Evolutionary conservation across 2,113 vertebrate species (phyloP), one percentile per base, ranked within the genome.

Genomic region (Nerophis ophidion): DNA sequence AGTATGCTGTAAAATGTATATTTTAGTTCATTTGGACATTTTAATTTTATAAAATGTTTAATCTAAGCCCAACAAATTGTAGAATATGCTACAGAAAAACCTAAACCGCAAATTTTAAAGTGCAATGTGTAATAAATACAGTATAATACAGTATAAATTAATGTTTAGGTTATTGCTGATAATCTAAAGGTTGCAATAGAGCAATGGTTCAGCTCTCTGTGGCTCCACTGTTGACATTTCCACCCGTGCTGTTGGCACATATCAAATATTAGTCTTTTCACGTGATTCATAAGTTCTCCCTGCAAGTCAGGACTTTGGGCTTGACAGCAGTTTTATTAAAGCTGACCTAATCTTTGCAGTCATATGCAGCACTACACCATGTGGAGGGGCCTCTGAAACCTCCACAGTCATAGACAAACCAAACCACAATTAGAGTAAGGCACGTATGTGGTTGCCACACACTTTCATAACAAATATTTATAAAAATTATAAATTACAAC

Each of bases 191-290:
- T 51, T 26, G 34, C 19, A 51, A 19, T 57, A 57, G 67, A 61
- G 54, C 49, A 60, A 19, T 11, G 52, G 62, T 58, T 60, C 65
- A 57, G 48, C 9, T 36, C 52, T 47, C 12, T 1, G 7, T 59
- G 0, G 9, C 16, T 36, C 12, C 42, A 1, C 66, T 5, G 55
- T 47, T 58, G 63, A 45, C 59, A 40, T 58, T 65, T 60, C 46
- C 54, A 38, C 68, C 0, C 16, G 58, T 5, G 9, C 49, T 7
- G 63, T 57, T 63, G 61, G 50, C 47, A 4, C 54, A 51, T 54
- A 63, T 77, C 75, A 80, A 78, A 77, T 81, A 77, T 81, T 67
- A 82, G 71, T 74, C 60, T 53, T 72, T 82, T 75, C 74, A 80
- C 48, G 34, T 83, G 76, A 81, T 74, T 81, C 53, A 75, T 73